Percentiles rank a stretch among this genome's conserved stretches.
Evolutionary conservation across 2,113 vertebrate genomes (phyloP).

Genomic region (Lepisosteus osseus): DNA sequence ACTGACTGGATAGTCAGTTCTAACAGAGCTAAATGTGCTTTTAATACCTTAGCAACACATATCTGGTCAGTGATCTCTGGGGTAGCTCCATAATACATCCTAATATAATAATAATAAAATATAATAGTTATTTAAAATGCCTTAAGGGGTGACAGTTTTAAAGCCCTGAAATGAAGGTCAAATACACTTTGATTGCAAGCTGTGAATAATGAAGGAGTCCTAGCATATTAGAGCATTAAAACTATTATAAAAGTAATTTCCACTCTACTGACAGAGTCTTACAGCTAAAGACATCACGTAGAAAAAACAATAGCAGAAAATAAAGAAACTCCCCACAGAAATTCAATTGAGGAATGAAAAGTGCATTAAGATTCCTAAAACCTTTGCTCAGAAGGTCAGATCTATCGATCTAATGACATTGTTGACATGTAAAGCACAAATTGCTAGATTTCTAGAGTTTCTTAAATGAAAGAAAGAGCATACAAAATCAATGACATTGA

Average conservation of each 20-base stretch:
- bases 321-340: conserved; percentile 23
- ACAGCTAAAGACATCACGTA: conserved; percentile 37
- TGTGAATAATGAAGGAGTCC: conserved; percentile 31
- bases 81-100: conserved; percentile 5
- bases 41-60: not conserved
- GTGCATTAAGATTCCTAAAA: conserved; percentile 13
- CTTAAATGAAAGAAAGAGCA: conserved; percentile 56
- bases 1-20: conserved; percentile 6
- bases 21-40: not conserved
- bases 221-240: conserved; percentile 8
- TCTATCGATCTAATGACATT: conserved; percentile 60
- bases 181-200: conserved; percentile 26
- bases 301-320: conserved; percentile 45
- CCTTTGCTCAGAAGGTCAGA: conserved; percentile 43
- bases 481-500: conserved; percentile 63
- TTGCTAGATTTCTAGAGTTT: conserved; percentile 54
- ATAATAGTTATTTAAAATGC: conserved; percentile 13
- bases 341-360: conserved; percentile 17
- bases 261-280: conserved; percentile 31
- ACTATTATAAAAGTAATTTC: conserved; percentile 48
- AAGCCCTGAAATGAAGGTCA: conserved; percentile 26
- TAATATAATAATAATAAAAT: conserved; percentile 26
- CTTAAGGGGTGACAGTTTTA: conserved; percentile 21
- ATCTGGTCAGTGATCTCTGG: conserved; percentile 8
- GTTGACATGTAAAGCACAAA: conserved; percentile 50